phyloP scores from a whole-genome alignment of 2,888 invertebrate genomes.

The Saturnia japonica region DNA sequence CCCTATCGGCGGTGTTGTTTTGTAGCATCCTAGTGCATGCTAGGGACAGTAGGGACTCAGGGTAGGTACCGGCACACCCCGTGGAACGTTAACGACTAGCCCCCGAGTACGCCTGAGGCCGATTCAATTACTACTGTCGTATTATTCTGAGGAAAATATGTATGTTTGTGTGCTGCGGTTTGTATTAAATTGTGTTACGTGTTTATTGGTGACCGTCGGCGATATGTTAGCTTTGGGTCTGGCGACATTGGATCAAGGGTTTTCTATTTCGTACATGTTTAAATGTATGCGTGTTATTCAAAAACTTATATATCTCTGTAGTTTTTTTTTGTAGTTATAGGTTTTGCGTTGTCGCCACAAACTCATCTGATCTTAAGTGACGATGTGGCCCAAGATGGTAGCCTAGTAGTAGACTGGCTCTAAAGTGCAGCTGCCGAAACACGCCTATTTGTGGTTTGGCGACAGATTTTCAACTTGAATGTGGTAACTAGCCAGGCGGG shows the following conservation, averaged over 20 bases:
- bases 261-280: background rate
- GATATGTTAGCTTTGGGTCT: constrained; percentile 65
- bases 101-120: constrained; percentile 78
- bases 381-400: too few species aligned
- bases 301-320: background rate
- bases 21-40: constrained; percentile 72
- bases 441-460: too few species aligned
- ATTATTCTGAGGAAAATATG: constrained; percentile 80
- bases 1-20: constrained; percentile 61
- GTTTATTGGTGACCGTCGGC: constrained; percentile 73
- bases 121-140: constrained; percentile 81
- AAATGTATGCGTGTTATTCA: background rate
- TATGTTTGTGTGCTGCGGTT: constrained; percentile 77
- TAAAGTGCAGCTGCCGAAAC: too few species aligned
- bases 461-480: too few species aligned
- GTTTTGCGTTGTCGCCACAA: too few species aligned
- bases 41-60: constrained; percentile 57
- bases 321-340: too few species aligned
- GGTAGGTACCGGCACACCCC: constrained; percentile 63
- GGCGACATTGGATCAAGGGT: constrained; percentile 29
- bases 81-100: constrained; percentile 77
- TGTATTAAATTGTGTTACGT: constrained; percentile 67
- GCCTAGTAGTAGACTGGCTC: too few species aligned
- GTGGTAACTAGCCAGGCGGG: too few species aligned
- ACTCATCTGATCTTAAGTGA: too few species aligned